Conservation (phyloP, 2,797 vertebrate species). For the Botia kubotai region DNA sequence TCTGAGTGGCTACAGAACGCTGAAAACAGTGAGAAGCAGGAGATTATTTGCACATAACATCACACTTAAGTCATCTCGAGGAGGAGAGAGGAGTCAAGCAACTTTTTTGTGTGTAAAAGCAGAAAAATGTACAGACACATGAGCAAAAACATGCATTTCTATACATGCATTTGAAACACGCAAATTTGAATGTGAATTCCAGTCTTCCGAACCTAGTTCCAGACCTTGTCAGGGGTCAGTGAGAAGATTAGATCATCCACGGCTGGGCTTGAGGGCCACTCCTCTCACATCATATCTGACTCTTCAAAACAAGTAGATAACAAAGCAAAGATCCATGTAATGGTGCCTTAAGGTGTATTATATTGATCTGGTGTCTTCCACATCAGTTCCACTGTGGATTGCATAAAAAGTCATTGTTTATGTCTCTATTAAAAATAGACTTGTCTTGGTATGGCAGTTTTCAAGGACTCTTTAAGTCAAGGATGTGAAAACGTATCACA, state of each 20-base stretch:
- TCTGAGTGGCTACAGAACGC: background rate
- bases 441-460: background rate
- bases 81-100: background rate
- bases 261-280: background rate
- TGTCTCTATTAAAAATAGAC: slow-evolving; percentile 8
- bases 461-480: slow-evolving; percentile 4
- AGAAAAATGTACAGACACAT: background rate
- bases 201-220: background rate
- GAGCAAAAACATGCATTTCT: background rate
- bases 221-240: background rate
- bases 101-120: background rate
- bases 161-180: too few relatives aligned
- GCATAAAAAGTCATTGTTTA: background rate
- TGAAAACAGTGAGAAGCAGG: background rate
- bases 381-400: background rate
- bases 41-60: slow-evolving; percentile 14
- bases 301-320: background rate
- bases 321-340: background rate
- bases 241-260: background rate
- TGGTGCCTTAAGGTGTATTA: background rate
- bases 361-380: background rate
- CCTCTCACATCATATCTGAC: background rate
- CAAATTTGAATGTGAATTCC: too few relatives aligned
- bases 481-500: background rate
- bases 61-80: slow-evolving; percentile 14